Percentiles rank a stretch among this genome's conserved stretches.
phyloP scores from a whole-genome alignment of 1,140 invertebrate species.

The Cataglyphis hispanica region DNA sequence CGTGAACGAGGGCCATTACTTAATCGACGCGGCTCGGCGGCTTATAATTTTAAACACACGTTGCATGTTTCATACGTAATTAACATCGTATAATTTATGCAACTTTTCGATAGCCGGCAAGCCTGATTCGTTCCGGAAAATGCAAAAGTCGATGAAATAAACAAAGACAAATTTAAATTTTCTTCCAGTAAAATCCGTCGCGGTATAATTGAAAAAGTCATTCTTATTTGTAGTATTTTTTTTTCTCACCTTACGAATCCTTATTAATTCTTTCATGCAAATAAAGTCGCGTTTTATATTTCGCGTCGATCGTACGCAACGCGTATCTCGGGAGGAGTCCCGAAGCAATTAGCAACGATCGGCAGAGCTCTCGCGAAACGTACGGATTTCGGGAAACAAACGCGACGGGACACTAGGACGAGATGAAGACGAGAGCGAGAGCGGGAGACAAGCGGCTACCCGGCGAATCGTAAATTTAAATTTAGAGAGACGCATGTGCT shows the following conservation, averaged over 20 bases:
- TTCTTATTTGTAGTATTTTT: not conserved
- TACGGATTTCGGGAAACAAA: slow-evolving; percentile 58
- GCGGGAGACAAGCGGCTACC: slow-evolving; percentile 65
- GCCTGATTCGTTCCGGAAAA: slow-evolving; percentile 7
- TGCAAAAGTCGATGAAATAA: not conserved
- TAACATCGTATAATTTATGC: slow-evolving; percentile 45
- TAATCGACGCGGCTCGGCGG: slow-evolving; percentile 45
- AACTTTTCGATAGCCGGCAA: not conserved
- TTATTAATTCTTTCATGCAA: not conserved
- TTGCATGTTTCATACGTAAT: slow-evolving; percentile 31
- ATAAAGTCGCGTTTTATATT: not conserved
- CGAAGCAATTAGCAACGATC: not conserved
- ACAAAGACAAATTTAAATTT: not conserved
- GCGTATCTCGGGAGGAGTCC: not conserved
- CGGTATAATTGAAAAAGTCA: not conserved
- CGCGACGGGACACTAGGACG: slow-evolving; percentile 31
- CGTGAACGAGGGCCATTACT: slow-evolving; percentile 52
- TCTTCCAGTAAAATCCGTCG: no score
- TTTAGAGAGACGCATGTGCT: slow-evolving; percentile 68
- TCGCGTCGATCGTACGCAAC: not conserved
- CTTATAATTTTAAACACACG: slow-evolving; percentile 48
- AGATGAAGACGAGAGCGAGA: slow-evolving; percentile 70
- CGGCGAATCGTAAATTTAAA: slow-evolving; percentile 79
- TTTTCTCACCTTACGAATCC: not conserved
- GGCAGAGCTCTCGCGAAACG: slow-evolving; percentile 10